Evolutionary conservation across 92 coral and sea anemone genomes (phyloP).

Genomic region (Zoanthus sansibaricus): DNA sequence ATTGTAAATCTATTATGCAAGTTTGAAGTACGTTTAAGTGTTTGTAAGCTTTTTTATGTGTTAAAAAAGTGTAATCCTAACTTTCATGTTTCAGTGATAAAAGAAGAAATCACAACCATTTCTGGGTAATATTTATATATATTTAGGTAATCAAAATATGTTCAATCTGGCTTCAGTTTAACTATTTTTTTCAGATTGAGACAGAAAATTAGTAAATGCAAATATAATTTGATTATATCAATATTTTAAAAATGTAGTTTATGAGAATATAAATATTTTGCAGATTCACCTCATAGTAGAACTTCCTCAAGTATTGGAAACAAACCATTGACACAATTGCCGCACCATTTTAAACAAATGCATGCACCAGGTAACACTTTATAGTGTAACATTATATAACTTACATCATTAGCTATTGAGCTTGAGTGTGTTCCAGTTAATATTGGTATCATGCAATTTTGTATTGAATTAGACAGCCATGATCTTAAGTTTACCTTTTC

Average conservation of each 20-base stretch:
- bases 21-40: neutral
- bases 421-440: too few relatives aligned
- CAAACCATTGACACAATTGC: conserved; percentile 11
- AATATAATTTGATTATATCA: too few relatives aligned
- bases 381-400: neutral
- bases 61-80: neutral
- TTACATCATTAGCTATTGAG: too few relatives aligned
- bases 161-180: too few relatives aligned
- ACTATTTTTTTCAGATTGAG: too few relatives aligned
- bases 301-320: conserved; percentile 37
- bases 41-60: neutral
- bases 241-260: neutral
- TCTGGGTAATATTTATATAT: too few relatives aligned
- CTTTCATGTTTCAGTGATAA: neutral
- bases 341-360: conserved; percentile 44
- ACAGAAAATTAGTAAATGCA: too few relatives aligned
- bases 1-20: neutral
- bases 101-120: neutral
- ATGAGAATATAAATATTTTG: neutral
- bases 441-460: too few relatives aligned
- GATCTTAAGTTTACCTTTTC: too few relatives aligned
- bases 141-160: too few relatives aligned
- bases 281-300: conserved; percentile 43
- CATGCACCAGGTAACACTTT: conserved; percentile 30
- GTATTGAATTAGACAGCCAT: too few relatives aligned